These are phyloP conservation scores for Germaria angustata DNA, from an alignment of 2,888 invertebrate species.

Conservation along the genomic window DNA sequence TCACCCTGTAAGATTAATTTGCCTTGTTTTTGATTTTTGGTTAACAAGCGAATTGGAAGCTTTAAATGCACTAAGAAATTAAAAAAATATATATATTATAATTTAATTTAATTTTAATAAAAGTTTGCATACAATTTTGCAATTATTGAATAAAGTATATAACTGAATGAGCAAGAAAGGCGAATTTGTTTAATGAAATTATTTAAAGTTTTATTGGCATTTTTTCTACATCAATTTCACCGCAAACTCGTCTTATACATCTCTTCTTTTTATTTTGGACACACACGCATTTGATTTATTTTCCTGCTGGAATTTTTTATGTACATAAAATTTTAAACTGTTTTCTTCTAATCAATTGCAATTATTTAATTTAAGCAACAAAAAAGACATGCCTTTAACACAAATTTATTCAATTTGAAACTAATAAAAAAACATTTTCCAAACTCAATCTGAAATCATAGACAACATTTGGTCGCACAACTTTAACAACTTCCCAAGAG, in stretches of 20 bases:
- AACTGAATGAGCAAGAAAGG: background rate
- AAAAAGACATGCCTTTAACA: background rate
- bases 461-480: conserved; percentile 90
- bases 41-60: conserved; percentile 68
- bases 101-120: background rate
- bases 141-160: background rate
- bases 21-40: conserved; percentile 21
- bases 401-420: conserved; percentile 36
- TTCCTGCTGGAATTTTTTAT: conserved; percentile 68
- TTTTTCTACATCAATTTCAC: background rate
- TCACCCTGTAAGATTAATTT: no score
- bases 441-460: conserved; percentile 65
- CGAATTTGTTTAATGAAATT: conserved; percentile 45
- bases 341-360: conserved; percentile 42
- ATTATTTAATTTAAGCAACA: conserved; percentile 20
- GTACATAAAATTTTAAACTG: conserved; percentile 14
- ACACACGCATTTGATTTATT: conserved; percentile 58
- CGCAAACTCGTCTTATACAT: conserved; percentile 57
- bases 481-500: conserved; percentile 90
- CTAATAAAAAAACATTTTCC: conserved; percentile 33
- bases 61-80: conserved; percentile 72
- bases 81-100: background rate
- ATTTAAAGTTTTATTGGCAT: conserved; percentile 5
- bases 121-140: background rate
- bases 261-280: background rate